phyloP scores from a whole-genome alignment of 2,888 invertebrate species.

The Physocephala rufipes region DNA sequence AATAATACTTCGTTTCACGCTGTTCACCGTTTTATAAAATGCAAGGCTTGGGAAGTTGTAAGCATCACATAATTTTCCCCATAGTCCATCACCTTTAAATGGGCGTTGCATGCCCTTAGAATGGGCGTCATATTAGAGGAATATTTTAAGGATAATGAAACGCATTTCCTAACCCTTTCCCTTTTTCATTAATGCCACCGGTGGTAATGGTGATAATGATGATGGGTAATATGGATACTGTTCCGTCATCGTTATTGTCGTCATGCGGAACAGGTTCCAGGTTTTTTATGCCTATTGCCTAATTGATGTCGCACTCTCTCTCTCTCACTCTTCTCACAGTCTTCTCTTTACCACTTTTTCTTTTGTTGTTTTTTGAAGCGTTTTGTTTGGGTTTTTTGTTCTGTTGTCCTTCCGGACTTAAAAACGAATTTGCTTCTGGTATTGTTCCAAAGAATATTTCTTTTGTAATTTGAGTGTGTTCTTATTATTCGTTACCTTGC shows the following conservation, averaged over 20 bases:
- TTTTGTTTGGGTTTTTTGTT: too few relatives aligned
- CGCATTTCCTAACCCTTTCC: conserved; percentile 15
- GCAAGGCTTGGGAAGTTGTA: not conserved
- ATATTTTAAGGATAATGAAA: conserved; percentile 10
- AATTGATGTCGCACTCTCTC: conserved; percentile 2
- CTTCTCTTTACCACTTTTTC: too few relatives aligned
- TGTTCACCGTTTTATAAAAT: not conserved
- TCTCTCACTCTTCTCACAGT: too few relatives aligned
- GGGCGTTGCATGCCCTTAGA: not conserved
- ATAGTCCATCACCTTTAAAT: conserved; percentile 1
- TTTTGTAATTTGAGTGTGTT: conserved; percentile 19
- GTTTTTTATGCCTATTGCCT: conserved; percentile 1
- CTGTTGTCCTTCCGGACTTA: not conserved
- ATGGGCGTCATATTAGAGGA: conserved; percentile 6
- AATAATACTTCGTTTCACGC: not conserved
- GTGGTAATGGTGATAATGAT: too few relatives aligned
- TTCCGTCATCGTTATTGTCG: too few relatives aligned
- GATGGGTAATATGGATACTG: too few relatives aligned
- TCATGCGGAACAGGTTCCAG: conserved; percentile 17
- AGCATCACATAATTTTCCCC: not conserved
- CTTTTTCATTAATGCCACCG: too few relatives aligned
- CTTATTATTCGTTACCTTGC: conserved; percentile 6
- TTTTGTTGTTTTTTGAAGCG: too few relatives aligned
- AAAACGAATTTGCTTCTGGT: not conserved
- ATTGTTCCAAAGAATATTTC: not conserved